Conservation (phyloP, 2,888 invertebrate genomes). For the Scaptomyza polygonia region DNA sequence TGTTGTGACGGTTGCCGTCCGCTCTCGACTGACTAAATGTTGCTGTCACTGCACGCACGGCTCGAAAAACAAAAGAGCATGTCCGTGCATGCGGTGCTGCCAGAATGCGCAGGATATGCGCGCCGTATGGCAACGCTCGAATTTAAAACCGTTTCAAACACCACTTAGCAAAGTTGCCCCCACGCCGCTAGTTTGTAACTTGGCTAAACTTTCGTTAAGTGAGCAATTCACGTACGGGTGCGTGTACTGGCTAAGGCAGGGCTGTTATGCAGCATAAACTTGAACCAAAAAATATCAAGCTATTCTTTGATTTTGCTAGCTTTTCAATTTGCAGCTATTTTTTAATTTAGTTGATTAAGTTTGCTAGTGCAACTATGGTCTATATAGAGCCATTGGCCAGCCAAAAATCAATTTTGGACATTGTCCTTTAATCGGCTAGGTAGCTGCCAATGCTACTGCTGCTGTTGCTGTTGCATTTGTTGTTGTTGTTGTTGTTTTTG, state of each 20-base stretch:
- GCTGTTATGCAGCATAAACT: constrained; percentile 21
- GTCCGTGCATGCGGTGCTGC: constrained; percentile 34
- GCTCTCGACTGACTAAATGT: constrained; percentile 54
- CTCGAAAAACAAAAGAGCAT: constrained; percentile 10
- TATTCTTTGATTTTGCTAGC: not conserved
- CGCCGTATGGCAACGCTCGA: constrained; percentile 23
- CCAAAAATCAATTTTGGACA: not conserved
- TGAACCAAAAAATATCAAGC: too few species aligned
- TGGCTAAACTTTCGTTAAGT: constrained; percentile 11
- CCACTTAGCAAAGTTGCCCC: constrained; percentile 5
- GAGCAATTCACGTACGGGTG: not conserved
- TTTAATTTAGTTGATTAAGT: not conserved
- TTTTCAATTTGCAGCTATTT: not conserved
- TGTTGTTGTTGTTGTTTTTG: constrained; percentile 2
- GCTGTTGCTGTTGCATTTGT: too few species aligned
- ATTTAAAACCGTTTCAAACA: not conserved
- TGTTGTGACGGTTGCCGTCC: constrained; percentile 61
- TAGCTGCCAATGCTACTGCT: not conserved
- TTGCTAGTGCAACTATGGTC: not conserved
- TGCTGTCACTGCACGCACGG: constrained; percentile 38
- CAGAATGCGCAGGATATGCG: constrained; percentile 51
- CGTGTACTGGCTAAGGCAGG: constrained; percentile 14
- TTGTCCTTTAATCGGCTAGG: not conserved
- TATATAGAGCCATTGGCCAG: constrained; percentile 13
- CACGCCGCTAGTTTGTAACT: not conserved